Evolutionary conservation across 2,888 invertebrate species (phyloP), one percentile per base, ranked within the genome.

Genomic region (Perdita meconis): DNA sequence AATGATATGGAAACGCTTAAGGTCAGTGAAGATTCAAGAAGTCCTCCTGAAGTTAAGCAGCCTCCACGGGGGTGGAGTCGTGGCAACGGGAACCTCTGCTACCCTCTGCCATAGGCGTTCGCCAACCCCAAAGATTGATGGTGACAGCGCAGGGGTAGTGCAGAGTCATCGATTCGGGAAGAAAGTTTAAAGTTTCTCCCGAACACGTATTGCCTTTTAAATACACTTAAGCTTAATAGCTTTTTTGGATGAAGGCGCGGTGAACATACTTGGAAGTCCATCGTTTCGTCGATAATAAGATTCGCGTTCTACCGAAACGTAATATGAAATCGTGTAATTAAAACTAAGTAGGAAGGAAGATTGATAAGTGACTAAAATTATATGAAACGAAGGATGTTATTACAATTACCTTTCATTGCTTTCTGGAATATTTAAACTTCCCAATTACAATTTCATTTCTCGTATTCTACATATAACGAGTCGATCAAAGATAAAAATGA

Each of bases 101-200:
- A 50, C 61, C 69, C 72, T 57, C 59, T 63, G 60, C 53, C 44
- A 53, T 65, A 34, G n/a, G 26, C 60, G 51, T 59, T 70, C 67
- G 55, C 81, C 69, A 60, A 56, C 74, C 84, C 82, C 64, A 79
- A 87, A 87, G 88, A 88, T 88, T 88, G 88, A 88, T 88, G 87
- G 83, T 83, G 85, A 85, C 86, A 85, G 68, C 66, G 63, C 64
- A 80, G 83, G 85, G 78, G 77, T 78, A 76, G 69, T 66, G 84
- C 80, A 64, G 42, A 87, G 86, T 88, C 89, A 87, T 87, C 84
- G 83, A 78, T 81, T 70, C 65, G 44, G 55, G 50, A 87, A 78
- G 80, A 84, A 85, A 86, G 83, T 87, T 86, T 81, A 78, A 88
- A 87, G 79, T 86, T 75, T 70, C 73, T 56, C 5, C 50, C 5